Evolutionary conservation across 1,140 invertebrate genomes (phyloP).

Genomic region (Zeugodacus cucurbitae): DNA sequence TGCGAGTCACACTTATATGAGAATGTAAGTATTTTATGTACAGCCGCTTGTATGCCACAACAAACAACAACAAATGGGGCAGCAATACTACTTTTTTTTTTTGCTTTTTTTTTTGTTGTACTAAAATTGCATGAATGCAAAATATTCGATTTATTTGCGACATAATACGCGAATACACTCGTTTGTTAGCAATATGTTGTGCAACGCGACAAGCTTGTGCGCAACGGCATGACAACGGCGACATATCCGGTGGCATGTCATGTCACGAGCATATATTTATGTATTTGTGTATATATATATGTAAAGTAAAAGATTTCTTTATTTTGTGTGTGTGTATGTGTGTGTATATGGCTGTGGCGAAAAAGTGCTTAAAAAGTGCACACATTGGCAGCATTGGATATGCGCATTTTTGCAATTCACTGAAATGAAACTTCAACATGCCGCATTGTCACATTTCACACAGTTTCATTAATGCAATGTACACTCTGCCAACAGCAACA

Average conservation of each 20-base stretch:
- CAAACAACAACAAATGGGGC: too few relatives aligned
- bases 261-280: not conserved
- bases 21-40: not conserved
- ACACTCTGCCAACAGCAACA: not conserved
- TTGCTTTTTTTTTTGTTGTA: not conserved
- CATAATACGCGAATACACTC: not conserved
- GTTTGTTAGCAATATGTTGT: constrained; percentile 9
- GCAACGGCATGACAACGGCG: not conserved
- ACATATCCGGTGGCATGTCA: constrained; percentile 15
- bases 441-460: constrained; percentile 28
- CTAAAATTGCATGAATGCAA: not conserved
- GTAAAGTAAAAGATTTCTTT: not conserved
- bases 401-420: constrained; percentile 1
- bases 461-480: constrained; percentile 22
- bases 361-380: constrained; percentile 28
- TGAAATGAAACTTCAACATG: constrained; percentile 33
- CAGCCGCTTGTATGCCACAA: not conserved
- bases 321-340: not conserved
- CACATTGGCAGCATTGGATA: not conserved
- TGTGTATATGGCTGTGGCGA: not conserved
- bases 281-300: not conserved
- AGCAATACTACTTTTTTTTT: too few relatives aligned
- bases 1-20: not conserved
- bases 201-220: not conserved
- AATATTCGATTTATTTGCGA: constrained; percentile 27